Conservation (phyloP, 2,888 invertebrate genomes). For the Machimus atricapillus region DNA sequence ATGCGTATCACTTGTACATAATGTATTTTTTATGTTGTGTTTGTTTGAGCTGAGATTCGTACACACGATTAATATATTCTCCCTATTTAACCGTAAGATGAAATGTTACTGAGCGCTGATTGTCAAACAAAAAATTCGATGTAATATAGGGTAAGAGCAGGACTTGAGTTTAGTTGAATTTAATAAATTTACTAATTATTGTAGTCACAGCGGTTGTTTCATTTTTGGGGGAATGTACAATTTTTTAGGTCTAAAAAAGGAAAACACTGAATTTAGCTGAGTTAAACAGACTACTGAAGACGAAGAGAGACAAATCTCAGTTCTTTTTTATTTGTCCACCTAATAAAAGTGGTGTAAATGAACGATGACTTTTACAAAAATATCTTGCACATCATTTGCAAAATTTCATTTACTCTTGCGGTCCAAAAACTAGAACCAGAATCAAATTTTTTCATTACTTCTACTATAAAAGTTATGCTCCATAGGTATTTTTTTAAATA, state of each 20-base stretch:
- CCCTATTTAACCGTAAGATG: constrained; percentile 17
- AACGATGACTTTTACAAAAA: no score
- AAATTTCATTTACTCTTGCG: no score
- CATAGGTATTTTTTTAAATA: no score
- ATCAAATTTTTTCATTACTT: no score
- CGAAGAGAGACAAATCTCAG: no score
- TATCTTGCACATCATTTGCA: no score
- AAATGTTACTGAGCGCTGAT: constrained; percentile 16
- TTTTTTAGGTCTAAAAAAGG: neutral
- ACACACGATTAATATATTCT: constrained; percentile 20
- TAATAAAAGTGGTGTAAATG: no score
- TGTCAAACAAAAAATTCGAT: constrained; percentile 2
- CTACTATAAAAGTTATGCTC: no score
- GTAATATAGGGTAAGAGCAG: constrained; percentile 28
- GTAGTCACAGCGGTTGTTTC: constrained; percentile 6
- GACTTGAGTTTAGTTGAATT: constrained; percentile 19
- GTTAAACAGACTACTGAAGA: no score
- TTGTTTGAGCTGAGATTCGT: neutral
- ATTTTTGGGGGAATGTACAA: neutral
- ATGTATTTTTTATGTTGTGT: neutral
- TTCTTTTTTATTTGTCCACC: no score
- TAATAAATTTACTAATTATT: constrained; percentile 28
- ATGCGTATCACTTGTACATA: constrained; percentile 1
- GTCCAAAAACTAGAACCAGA: no score
- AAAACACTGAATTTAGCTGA: neutral